Percentiles rank a stretch among this genome's conserved stretches.
These are phyloP conservation scores for Sinentomon sp. DNA, from an alignment of 2,888 invertebrate species.

Conservation along the genomic window DNA sequence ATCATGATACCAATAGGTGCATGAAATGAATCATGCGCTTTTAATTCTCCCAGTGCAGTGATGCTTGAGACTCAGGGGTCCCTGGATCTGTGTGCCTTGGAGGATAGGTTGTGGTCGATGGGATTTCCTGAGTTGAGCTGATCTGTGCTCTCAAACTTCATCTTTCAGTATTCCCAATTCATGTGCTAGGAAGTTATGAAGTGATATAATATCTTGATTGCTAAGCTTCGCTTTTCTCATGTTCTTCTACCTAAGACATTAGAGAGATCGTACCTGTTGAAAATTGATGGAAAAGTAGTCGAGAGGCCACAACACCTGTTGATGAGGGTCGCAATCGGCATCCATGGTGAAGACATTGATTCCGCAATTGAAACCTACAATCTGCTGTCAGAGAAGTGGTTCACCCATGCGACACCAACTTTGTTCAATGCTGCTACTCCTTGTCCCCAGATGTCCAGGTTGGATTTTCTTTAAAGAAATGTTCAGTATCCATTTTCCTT, in stretches of 20 bases:
- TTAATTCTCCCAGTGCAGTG: no score
- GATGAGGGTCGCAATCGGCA: constrained; percentile 89
- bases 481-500: background rate
- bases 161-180: no score
- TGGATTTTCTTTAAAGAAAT: constrained; percentile 7
- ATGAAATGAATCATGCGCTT: no score
- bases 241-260: constrained; percentile 37
- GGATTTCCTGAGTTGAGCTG: no score
- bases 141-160: no score
- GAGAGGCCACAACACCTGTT: constrained; percentile 97
- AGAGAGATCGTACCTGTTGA: constrained; percentile 77
- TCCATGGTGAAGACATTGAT: constrained; percentile 79
- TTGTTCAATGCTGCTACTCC: constrained; percentile 81
- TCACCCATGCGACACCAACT: constrained; percentile 94
- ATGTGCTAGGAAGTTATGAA: no score
- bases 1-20: no score
- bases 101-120: no score
- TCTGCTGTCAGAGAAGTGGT: constrained; percentile 73
- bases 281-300: constrained; percentile 66
- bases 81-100: no score
- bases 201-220: no score
- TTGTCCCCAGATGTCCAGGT: constrained; percentile 67
- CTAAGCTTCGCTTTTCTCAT: no score
- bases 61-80: no score
- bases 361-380: constrained; percentile 87